Percentiles rank a stretch among this genome's conserved stretches.
Evolutionary conservation across 2,797 vertebrate species (phyloP).

Genomic region (Mico argentatus): DNA sequence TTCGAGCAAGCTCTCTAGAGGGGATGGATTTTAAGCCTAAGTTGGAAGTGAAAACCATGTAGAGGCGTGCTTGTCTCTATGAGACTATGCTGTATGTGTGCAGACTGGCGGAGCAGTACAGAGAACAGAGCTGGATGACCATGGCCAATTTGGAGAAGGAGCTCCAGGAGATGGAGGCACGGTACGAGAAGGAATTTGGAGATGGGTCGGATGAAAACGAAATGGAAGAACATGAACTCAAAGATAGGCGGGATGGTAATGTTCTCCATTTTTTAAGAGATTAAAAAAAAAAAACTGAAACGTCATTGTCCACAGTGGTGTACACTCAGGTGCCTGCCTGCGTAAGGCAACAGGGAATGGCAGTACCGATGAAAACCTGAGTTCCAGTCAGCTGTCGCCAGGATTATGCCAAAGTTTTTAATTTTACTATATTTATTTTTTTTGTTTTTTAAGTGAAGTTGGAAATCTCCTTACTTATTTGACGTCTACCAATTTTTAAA

Average conservation of each 20-base stretch:
- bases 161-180: slow-evolving; percentile 95
- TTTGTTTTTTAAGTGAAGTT: background rate
- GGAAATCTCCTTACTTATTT: background rate
- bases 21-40: background rate
- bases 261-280: background rate
- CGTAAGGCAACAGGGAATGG: background rate
- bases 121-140: slow-evolving; percentile 96
- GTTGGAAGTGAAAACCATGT: background rate
- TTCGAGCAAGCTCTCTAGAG: background rate
- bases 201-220: slow-evolving; percentile 89
- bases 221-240: slow-evolving; percentile 79
- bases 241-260: slow-evolving; percentile 83
- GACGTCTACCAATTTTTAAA: background rate
- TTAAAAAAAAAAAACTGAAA: background rate
- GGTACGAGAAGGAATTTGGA: slow-evolving; percentile 94
- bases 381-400: background rate
- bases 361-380: background rate
- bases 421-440: background rate
- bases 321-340: background rate
- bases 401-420: background rate
- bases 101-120: slow-evolving; percentile 92
- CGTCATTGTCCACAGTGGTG: background rate
- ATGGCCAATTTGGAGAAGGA: slow-evolving; percentile 95
- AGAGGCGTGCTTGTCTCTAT: background rate
- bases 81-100: background rate